A percentile compares a stretch with the other conserved stretches of the same genome.
These are phyloP conservation scores for Pseudomyrmex concolor DNA, from an alignment of 1,140 invertebrate species.

Conservation along the genomic window DNA sequence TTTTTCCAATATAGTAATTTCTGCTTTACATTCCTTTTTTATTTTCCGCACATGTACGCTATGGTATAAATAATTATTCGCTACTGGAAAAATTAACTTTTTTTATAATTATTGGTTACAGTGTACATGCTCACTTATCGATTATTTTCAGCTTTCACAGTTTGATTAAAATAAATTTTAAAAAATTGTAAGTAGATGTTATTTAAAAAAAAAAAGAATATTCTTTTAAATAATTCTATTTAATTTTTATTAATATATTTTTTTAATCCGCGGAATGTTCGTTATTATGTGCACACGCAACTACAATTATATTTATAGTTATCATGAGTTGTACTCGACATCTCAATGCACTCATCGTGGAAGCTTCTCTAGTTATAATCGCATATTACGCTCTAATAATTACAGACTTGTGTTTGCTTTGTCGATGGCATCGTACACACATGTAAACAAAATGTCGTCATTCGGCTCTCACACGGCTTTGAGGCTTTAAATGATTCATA, in stretches of 20 bases:
- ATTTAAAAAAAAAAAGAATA: too few species aligned
- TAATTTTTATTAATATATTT: background rate
- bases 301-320: background rate
- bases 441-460: conserved; percentile 15
- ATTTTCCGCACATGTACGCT: background rate
- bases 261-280: background rate
- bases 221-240: background rate
- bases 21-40: background rate
- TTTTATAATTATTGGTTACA: background rate
- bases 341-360: background rate
- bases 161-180: background rate
- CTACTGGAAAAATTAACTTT: background rate
- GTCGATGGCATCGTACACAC: background rate
- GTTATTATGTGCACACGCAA: background rate
- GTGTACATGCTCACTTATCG: background rate
- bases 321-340: background rate
- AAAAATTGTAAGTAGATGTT: background rate
- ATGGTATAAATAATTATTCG: background rate
- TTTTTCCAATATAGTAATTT: background rate
- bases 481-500: conserved; percentile 30
- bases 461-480: background rate
- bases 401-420: conserved; percentile 2
- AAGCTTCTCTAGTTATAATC: background rate
- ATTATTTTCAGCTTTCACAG: background rate
- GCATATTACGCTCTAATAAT: conserved; percentile 32